These are phyloP conservation scores for Catotricha subobsoleta DNA, from an alignment of 2,888 invertebrate genomes.

Conservation along the genomic window DNA sequence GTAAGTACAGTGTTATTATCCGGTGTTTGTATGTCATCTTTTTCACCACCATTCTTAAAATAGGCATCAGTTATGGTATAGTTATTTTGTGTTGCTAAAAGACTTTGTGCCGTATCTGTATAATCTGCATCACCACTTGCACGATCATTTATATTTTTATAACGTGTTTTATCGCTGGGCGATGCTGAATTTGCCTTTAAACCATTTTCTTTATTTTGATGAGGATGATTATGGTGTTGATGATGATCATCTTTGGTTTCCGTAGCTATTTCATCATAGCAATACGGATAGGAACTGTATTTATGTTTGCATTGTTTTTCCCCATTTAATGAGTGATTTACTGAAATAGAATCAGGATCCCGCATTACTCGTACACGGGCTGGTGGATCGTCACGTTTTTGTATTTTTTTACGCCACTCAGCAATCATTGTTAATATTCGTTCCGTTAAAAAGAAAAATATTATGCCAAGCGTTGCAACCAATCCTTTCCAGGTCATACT, in stretches of 20 bases:
- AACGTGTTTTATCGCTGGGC: neutral
- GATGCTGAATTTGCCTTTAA: neutral
- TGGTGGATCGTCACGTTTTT: slow-evolving; percentile 48
- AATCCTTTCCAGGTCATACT: slow-evolving; percentile 73
- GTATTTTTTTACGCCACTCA: slow-evolving; percentile 60
- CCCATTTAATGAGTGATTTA: slow-evolving; percentile 24
- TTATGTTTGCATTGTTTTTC: slow-evolving; percentile 67
- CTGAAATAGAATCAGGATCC: slow-evolving; percentile 33
- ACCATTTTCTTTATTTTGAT: slow-evolving; percentile 1
- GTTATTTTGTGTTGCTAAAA: slow-evolving; percentile 22
- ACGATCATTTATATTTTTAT: slow-evolving; percentile 7
- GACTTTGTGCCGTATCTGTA: slow-evolving; percentile 22
- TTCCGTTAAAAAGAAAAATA: slow-evolving; percentile 80
- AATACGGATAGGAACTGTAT: slow-evolving; percentile 76
- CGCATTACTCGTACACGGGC: slow-evolving; percentile 54
- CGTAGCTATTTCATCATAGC: slow-evolving; percentile 67
- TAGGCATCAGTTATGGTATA: slow-evolving; percentile 18
- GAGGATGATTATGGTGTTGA: slow-evolving; percentile 8
- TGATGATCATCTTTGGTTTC: slow-evolving; percentile 48
- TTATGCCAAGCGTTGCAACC: slow-evolving; percentile 49
- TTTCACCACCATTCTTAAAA: slow-evolving; percentile 7
- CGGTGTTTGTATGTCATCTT: slow-evolving; percentile 10
- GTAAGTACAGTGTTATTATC: slow-evolving; percentile 23
- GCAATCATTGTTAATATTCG: slow-evolving; percentile 60
- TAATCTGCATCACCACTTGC: slow-evolving; percentile 15